Conservation (phyloP, 2,888 invertebrate species). For the Eupithecia insigniata region DNA sequence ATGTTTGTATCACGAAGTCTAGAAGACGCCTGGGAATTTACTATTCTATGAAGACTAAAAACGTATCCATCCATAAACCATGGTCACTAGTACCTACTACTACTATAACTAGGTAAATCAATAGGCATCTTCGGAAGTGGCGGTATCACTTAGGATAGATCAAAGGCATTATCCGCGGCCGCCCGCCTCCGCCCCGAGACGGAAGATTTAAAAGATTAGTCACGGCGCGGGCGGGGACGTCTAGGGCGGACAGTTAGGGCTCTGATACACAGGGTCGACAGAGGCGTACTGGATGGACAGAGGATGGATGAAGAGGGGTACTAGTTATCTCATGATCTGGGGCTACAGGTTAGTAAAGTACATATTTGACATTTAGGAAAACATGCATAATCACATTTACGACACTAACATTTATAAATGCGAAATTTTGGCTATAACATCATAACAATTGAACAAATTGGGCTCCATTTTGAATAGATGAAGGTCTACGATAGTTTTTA, state of each 20-base stretch:
- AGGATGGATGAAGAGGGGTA: background rate
- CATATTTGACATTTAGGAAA: too few relatives aligned
- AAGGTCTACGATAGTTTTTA: too few relatives aligned
- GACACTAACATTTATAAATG: too few relatives aligned
- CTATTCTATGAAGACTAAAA: background rate
- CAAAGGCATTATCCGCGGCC: conserved; percentile 35
- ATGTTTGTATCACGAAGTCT: background rate
- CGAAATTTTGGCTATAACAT: too few relatives aligned
- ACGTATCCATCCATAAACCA: background rate
- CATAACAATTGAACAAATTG: too few relatives aligned
- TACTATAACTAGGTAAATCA: background rate
- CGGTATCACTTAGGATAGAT: conserved; percentile 35
- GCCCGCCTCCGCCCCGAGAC: background rate
- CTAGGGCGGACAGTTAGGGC: conserved; percentile 17
- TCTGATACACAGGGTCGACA: background rate
- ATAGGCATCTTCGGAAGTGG: background rate
- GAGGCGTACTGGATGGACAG: background rate
- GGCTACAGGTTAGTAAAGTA: too few relatives aligned
- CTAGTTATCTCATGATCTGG: background rate
- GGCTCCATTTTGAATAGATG: too few relatives aligned
- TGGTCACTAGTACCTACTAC: background rate
- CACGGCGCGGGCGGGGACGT: conserved; percentile 44
- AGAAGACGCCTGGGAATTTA: background rate
- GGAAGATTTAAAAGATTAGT: conserved; percentile 50
- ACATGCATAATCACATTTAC: too few relatives aligned